Percentiles rank a stretch among this genome's conserved stretches.
Conservation (phyloP, 30 jellyfish, hydroid and myxozoan species). For the Chironex yamaguchii region DNA sequence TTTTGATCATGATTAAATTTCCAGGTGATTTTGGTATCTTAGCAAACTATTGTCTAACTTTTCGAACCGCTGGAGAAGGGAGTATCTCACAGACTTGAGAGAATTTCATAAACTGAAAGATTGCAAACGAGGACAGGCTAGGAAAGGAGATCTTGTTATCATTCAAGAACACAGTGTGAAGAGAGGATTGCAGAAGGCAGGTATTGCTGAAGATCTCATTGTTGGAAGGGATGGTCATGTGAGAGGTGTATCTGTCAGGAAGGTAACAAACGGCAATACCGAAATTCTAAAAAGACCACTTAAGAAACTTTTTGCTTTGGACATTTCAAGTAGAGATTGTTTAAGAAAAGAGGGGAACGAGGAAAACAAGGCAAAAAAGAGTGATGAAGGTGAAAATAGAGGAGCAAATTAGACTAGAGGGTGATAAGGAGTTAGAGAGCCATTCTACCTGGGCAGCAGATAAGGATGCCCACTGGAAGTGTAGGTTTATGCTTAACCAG, state of each 20-base stretch:
- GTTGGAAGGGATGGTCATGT: constrained; percentile 35
- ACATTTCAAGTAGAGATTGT: too few species aligned
- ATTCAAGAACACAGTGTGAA: neutral
- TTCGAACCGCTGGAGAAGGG: constrained; percentile 41
- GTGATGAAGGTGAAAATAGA: too few species aligned
- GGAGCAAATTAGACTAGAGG: too few species aligned
- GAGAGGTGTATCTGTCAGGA: constrained; percentile 43
- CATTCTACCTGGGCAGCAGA: too few species aligned
- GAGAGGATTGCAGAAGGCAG: constrained; percentile 33
- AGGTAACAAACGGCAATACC: constrained; percentile 26
- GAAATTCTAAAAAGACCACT: constrained; percentile 11
- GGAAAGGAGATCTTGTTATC: neutral
- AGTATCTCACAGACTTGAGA: constrained; percentile 8
- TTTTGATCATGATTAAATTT: neutral
- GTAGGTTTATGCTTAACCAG: too few species aligned
- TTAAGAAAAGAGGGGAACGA: too few species aligned
- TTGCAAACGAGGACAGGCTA: neutral
- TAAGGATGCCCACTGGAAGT: too few species aligned
- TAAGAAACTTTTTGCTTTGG: constrained; percentile 12
- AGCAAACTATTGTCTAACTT: constrained; percentile 1
- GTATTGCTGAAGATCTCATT: constrained; percentile 7
- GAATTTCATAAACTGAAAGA: neutral
- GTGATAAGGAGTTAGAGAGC: too few species aligned
- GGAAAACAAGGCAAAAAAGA: too few species aligned
- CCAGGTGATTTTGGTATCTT: constrained; percentile 28